Base-by-base conservation (phyloP, 2,888 invertebrate species). In the Hylaea fasciaria region DNA sequence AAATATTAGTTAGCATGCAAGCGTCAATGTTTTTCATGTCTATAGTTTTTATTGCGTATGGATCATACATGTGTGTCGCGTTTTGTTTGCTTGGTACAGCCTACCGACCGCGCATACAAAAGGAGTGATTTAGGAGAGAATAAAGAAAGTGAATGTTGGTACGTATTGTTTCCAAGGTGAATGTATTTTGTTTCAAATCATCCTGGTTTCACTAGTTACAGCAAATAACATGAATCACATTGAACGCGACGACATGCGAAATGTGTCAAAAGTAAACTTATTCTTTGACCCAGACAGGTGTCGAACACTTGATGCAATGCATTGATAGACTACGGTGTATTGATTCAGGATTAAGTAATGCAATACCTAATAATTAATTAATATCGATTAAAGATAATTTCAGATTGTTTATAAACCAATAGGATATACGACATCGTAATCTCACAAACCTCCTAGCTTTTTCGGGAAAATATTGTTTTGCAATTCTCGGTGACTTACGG, bases 131-230 rank as follows among this genome's bases (percentile, higher is more conserved):
- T 64, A 69, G 70, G 73, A 74, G 72, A 77, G 77, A 76, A 73
- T 74, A 70, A 85, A 85, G 88, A 89, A 89, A 89, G 89, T 83
- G 79, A 85, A 78, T 43, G 60, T 65, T 53, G 45, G 41, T 51
- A 44, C 39, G 43, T 56, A 51, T 66, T 63, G 75, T 76, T 80
- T 58, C 43, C 56, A 40, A 45, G 39, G 44, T 39, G 63, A 74
- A 69, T 58, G 70, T 63, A 62, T 71, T 68, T 40, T 17, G 22
- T 22, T 22, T 5, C 2, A 22, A 11, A 11, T 16, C 32, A 41
- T 51, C 41, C 50, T 16, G 37, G 16, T 48, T 51, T 40, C 41
- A 41, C 28, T 28, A 22, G 39, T n/a, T n/a, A n/a, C n/a, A 46
- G 44, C 44, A 43, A 17, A 11, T 16, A 11, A 32, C 32, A 32